Evolutionary conservation across 2,888 invertebrate species (phyloP).

Genomic region (Baccha elongata): DNA sequence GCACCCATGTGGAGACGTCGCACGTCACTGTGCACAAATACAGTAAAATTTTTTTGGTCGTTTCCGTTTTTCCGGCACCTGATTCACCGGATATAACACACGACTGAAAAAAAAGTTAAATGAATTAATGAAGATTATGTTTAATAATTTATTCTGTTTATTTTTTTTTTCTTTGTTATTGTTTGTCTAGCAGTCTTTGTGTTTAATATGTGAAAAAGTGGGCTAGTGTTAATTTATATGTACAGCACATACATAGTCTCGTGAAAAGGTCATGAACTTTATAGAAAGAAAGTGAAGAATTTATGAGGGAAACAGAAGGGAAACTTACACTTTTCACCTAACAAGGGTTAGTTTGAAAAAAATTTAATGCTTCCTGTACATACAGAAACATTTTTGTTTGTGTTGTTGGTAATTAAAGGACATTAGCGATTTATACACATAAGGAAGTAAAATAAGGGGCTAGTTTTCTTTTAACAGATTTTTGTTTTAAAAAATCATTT

Average conservation of each 20-base stretch:
- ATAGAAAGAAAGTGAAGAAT: background rate
- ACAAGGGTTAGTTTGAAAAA: constrained; percentile 29
- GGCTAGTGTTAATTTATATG: background rate
- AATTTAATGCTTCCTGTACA: constrained; percentile 33
- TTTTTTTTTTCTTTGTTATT: constrained; percentile 14
- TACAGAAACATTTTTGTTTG: background rate
- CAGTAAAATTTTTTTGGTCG: constrained; percentile 94
- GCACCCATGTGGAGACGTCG: constrained; percentile 95
- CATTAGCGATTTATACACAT: constrained; percentile 11
- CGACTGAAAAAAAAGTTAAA: constrained; percentile 85
- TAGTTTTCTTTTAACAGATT: background rate
- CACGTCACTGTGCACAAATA: constrained; percentile 94
- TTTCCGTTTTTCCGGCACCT: constrained; percentile 97
- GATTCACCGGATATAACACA: constrained; percentile 96
- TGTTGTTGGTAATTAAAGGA: constrained; percentile 8
- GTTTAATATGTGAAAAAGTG: background rate
- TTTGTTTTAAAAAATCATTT: background rate
- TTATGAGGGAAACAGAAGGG: background rate
- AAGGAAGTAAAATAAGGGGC: background rate
- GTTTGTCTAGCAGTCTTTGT: constrained; percentile 18
- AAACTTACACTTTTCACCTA: constrained; percentile 16
- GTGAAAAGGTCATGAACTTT: constrained; percentile 29
- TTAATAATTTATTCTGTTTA: constrained; percentile 16
- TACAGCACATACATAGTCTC: too few relatives aligned
- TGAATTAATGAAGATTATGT: constrained; percentile 55